Evolutionary conservation across 2,113 vertebrate species (phyloP), one percentile per base, ranked within the genome.

Genomic region (Aplodontia rufa): DNA sequence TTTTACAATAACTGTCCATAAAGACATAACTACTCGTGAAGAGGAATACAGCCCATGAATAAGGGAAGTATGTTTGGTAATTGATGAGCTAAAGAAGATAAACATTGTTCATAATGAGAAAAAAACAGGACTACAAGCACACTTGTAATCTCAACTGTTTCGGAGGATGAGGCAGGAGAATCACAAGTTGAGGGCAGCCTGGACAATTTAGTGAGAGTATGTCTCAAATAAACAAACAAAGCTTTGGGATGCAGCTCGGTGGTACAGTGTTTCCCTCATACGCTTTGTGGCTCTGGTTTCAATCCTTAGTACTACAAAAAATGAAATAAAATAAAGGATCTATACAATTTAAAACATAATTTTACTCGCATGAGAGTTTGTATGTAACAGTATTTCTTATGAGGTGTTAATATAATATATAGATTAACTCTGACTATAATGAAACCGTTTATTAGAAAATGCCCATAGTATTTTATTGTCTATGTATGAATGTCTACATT

Each of bases 71-170:
- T 91, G 86, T 1, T 17, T 68, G 80, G 42, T 49, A 17, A 20
- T 8, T 64, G 90, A 95, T 53, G 13, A 6, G 12, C 93, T 53
- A 13, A 19, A 49, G 62, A 58, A 51, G 14, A 90, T 55, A 96
- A 97, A 10, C 69, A 76, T 69, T 86, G 74, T 12, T 22, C 64
- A 90, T 95, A 87, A 72, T 60, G 35, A 82, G 42, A 89, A 42
- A 96, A 45, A 53, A 78, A 80, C 26, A n/a, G 16, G 13, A 35
- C 32, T 66, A 66, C 12, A 66, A 66, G 64, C 5, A 66, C 32
- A 35, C 32, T 14, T 66, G 7, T n/a, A 66, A 66, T n/a, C 32
- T n/a, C 64, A 66, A 32, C 32, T 16, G n/a, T 13, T 35, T 66
- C 12, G 55, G 55, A 58, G 24, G 55, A 7, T 10, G 24, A 58